These are phyloP conservation scores for Discoglossus pictus DNA, from an alignment of 2,797 vertebrate species.

Conservation along the genomic window DNA sequence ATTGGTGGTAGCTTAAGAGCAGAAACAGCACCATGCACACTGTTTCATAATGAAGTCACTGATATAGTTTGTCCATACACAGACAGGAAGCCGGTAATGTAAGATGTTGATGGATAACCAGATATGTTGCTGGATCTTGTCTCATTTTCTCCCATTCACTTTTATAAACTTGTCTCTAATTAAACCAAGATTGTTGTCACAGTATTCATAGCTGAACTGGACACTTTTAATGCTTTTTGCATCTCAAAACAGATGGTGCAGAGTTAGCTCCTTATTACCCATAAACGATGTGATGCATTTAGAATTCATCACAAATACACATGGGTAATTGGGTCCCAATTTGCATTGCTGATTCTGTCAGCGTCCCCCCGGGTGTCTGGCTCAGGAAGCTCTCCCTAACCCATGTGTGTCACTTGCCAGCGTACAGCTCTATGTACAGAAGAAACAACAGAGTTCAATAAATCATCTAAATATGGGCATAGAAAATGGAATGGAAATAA, in stretches of 20 bases:
- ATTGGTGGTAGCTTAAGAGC: too few relatives aligned
- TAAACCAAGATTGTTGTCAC: constrained; percentile 4
- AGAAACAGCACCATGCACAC: too few relatives aligned
- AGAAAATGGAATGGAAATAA: neutral
- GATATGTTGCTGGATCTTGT: neutral
- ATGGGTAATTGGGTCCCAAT: constrained; percentile 15
- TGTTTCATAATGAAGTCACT: neutral
- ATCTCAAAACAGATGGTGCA: constrained; percentile 59
- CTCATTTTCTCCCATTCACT: neutral
- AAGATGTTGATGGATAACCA: neutral
- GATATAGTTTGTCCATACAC: neutral
- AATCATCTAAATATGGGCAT: constrained; percentile 8
- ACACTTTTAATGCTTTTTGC: constrained; percentile 49
- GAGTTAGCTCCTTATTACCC: constrained; percentile 52
- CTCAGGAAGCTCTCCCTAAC: constrained; percentile 12
- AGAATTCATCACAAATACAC: constrained; percentile 34
- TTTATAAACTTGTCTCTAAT: constrained; percentile 15
- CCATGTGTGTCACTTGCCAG: constrained; percentile 18
- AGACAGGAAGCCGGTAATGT: neutral
- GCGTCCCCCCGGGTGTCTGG: neutral
- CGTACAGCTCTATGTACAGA: neutral
- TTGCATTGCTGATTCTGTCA: constrained; percentile 15
- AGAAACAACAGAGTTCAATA: neutral
- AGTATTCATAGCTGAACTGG: constrained; percentile 38
- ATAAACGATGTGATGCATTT: constrained; percentile 41